A percentile compares a stretch with the other conserved stretches of the same genome.
These are phyloP conservation scores for Trichomalopsis sarcophagae DNA, from an alignment of 1,140 invertebrate genomes.

Conservation along the genomic window DNA sequence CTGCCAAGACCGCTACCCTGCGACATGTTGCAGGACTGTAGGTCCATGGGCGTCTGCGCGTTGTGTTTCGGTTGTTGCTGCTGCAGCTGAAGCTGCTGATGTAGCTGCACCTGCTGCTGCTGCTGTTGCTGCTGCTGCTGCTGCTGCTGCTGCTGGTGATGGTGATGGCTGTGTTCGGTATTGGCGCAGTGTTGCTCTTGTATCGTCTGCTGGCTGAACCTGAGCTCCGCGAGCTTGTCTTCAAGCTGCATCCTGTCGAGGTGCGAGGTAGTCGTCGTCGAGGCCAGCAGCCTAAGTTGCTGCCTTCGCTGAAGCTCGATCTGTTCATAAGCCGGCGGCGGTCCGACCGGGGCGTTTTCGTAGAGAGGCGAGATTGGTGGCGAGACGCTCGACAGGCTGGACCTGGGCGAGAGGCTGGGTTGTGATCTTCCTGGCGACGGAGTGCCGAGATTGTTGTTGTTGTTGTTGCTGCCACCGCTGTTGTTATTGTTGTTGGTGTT, in stretches of 20 bases:
- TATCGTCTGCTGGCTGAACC: constrained; percentile 70
- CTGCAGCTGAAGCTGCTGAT: background rate
- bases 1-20: constrained; percentile 77
- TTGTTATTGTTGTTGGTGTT: background rate
- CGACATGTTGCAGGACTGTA: constrained; percentile 75
- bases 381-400: constrained; percentile 90
- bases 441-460: constrained; percentile 72
- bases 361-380: constrained; percentile 87
- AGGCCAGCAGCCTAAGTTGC: constrained; percentile 60
- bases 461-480: background rate
- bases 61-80: constrained; percentile 56
- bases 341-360: constrained; percentile 77
- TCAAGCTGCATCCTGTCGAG: constrained; percentile 73
- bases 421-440: constrained; percentile 79
- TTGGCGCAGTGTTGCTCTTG: constrained; percentile 63
- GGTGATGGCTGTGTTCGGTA: constrained; percentile 44
- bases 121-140: constrained; percentile 12
- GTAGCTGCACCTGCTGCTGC: background rate
- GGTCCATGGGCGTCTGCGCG: constrained; percentile 67
- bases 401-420: constrained; percentile 86
- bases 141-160: constrained; percentile 54
- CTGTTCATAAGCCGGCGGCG: constrained; percentile 82
- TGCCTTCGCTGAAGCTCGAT: constrained; percentile 75
- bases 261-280: constrained; percentile 57
- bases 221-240: constrained; percentile 74